phyloP scores from a whole-genome alignment of 2,888 invertebrate species.

The Stramonita haemastoma region DNA sequence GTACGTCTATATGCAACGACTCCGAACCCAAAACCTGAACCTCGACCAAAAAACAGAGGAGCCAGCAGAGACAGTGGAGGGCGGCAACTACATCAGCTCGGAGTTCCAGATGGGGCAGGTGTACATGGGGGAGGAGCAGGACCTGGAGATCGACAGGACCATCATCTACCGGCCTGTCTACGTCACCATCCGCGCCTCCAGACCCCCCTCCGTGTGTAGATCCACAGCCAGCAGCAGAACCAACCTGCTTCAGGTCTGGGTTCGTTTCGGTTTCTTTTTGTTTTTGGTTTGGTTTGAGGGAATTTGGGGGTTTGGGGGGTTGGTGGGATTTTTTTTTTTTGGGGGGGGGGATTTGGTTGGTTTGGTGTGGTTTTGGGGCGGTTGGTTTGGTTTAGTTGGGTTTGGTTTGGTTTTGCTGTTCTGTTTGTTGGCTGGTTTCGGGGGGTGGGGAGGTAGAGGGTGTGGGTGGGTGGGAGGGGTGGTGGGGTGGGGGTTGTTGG shows the following conservation, averaged over 20 bases:
- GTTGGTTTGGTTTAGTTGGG: too few relatives aligned
- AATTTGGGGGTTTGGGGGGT: too few relatives aligned
- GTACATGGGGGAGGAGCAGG: constrained; percentile 83
- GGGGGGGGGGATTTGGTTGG: too few relatives aligned
- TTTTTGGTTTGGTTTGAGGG: too few relatives aligned
- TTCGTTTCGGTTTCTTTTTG: too few relatives aligned
- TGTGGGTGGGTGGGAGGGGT: not conserved
- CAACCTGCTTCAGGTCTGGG: constrained; percentile 45
- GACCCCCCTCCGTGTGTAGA: constrained; percentile 33
- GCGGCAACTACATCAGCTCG: constrained; percentile 87
- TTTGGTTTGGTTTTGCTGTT: too few relatives aligned
- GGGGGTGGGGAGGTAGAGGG: not conserved
- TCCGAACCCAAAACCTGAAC: not conserved
- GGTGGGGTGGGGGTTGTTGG: not conserved
- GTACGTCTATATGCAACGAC: not conserved
- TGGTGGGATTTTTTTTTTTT: too few relatives aligned
- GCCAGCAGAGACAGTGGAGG: constrained; percentile 86
- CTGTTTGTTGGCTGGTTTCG: too few relatives aligned
- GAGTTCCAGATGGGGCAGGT: constrained; percentile 89
- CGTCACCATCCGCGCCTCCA: constrained; percentile 67
- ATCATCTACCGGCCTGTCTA: constrained; percentile 82
- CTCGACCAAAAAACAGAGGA: constrained; percentile 81
- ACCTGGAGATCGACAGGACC: constrained; percentile 78
- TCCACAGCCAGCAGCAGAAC: constrained; percentile 36
- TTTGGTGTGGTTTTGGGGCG: too few relatives aligned